Evolutionary conservation across 2,113 vertebrate genomes (phyloP).

Genomic region (Alligator sinensis): DNA sequence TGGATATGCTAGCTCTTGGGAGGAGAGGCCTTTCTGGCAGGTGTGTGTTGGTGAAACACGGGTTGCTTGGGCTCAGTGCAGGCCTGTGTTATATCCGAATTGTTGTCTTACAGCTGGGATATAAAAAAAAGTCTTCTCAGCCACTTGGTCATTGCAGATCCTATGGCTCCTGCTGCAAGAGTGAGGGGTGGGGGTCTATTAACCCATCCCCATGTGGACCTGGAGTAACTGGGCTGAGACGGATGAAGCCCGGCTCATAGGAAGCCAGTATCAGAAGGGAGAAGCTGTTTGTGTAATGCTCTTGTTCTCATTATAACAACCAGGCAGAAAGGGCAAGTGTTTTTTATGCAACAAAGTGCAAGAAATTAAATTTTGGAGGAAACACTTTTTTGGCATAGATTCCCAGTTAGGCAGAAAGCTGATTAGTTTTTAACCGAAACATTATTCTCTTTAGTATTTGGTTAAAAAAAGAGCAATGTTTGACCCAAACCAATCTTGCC

Average conservation of each 20-base stretch:
- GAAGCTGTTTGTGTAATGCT: background rate
- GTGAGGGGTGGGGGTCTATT: background rate
- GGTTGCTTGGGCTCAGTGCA: background rate
- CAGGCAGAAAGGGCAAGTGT: background rate
- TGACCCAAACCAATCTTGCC: slow-evolving; percentile 15
- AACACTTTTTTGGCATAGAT: background rate
- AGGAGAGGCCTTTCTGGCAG: background rate
- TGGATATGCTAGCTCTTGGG: background rate
- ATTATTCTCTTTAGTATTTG: background rate
- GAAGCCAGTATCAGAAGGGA: background rate
- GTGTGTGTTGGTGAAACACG: background rate
- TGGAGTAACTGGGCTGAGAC: background rate
- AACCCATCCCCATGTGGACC: background rate
- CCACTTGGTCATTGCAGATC: background rate
- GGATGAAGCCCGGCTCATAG: background rate
- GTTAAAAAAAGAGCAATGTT: slow-evolving; percentile 8
- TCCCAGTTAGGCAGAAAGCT: background rate
- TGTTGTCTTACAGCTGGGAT: background rate
- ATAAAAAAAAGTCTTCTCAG: background rate
- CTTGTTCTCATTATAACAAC: background rate
- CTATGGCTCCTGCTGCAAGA: background rate
- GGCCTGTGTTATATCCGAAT: background rate
- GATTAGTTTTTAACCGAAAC: background rate
- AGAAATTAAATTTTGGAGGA: background rate
- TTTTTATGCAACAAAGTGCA: background rate